Base-by-base conservation (phyloP, 2,797 vertebrate species). In the Acrossocheilus wenchowensis region DNA sequence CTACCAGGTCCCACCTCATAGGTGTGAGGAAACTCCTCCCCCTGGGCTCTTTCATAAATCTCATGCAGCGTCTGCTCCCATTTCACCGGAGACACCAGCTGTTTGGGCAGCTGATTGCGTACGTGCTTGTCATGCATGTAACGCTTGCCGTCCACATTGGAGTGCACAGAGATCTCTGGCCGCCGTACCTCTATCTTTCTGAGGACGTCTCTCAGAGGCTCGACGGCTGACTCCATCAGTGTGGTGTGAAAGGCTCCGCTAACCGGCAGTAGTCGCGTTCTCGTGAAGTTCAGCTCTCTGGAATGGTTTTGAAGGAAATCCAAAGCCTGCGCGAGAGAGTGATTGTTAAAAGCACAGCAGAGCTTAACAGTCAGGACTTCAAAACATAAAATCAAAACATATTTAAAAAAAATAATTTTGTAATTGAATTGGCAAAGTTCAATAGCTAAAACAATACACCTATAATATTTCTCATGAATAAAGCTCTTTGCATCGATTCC, bases 31-130 rank as follows among this genome's bases (percentile, higher is more conserved):
- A 99, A 99, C 0, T 81, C 92, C 3, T 87, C 89, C 2, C 98
- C 97, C 85, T 93, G 95, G 23, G 9, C 92, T 89, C 98, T 92
- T 90, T 97, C 92, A 0, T 97, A 99, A 5, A 99, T 92, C 87
- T 96, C 92, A 3, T 98, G 98, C 93, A 99, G 95, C 0, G 94
- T 97, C 93, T 99, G 98, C 87, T 99, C 98, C 98, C 98, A 99
- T 87, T 96, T 94, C 68, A 99, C 98, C 0, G 98, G 97, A 0
- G 95, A 97, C 54, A 97, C 95, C 91, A 99, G 92, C 93, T 99
- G 98, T 92, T 94, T 96, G 41, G 88, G 93, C 86, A 99, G 94
- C 93, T 97, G 95, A 73, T 92, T 91, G 60, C 84, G 90, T 62
- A 99, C 90, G 84, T 97, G 96, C 5, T 88, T 89, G 0, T 94